These are phyloP conservation scores for Oreamnos americanus DNA, from an alignment of 2,113 vertebrate genomes.

Conservation along the genomic window DNA sequence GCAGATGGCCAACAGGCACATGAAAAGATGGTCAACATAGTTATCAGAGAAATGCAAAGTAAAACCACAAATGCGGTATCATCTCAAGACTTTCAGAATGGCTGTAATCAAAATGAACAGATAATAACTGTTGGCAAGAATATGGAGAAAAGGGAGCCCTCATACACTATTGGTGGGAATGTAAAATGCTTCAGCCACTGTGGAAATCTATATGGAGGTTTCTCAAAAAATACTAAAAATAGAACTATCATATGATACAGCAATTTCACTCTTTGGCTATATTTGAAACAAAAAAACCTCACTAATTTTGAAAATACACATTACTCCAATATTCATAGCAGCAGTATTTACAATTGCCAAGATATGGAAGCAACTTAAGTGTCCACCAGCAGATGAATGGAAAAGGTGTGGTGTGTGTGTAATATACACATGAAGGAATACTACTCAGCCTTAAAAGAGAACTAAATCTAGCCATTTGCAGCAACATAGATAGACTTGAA, in stretches of 20 bases:
- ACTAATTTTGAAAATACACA: too few species aligned
- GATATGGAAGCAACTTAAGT: background rate
- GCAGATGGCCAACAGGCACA: background rate
- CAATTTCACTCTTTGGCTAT: too few species aligned
- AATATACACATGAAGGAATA: background rate
- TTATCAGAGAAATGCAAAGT: background rate
- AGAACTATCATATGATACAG: too few species aligned
- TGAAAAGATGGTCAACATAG: background rate
- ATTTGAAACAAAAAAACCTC: too few species aligned
- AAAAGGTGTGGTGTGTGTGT: background rate
- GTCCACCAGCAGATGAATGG: background rate
- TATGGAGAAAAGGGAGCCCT: background rate
- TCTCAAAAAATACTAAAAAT: too few species aligned
- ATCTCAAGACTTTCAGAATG: background rate
- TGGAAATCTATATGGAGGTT: too few species aligned
- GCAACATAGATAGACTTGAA: background rate
- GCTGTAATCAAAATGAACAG: background rate
- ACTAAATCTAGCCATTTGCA: background rate
- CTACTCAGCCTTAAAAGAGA: background rate
- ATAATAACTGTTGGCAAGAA: background rate
- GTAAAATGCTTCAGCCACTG: background rate
- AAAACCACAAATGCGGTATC: background rate
- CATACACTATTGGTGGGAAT: background rate
- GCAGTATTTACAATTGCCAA: background rate
- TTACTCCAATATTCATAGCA: too few species aligned